Conservation (phyloP, 2,797 vertebrate species). For the Dendrocincla tyrannina region DNA sequence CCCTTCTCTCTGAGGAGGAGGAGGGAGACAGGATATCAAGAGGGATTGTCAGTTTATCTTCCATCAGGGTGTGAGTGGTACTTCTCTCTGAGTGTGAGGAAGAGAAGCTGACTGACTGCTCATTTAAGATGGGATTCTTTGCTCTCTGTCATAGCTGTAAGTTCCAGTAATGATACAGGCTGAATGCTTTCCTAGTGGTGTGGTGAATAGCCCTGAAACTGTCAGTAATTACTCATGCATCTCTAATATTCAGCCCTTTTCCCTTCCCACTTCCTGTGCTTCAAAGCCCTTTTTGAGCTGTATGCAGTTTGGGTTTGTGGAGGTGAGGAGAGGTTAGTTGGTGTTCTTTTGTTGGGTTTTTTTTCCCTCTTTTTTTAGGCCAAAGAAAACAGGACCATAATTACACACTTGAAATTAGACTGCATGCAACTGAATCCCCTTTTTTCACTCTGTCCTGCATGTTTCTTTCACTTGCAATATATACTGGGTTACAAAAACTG, state of each 20-base stretch:
- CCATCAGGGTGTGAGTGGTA: background rate
- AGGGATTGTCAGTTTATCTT: background rate
- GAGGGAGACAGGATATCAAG: background rate
- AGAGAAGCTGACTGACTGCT: background rate
- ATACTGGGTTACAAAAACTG: constrained; percentile 70
- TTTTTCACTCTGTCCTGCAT: constrained; percentile 73
- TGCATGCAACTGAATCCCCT: constrained; percentile 72
- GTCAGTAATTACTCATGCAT: background rate
- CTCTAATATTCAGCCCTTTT: background rate
- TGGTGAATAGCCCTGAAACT: constrained; percentile 38
- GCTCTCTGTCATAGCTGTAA: background rate
- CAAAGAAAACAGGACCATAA: constrained; percentile 78
- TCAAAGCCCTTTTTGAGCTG: constrained; percentile 51
- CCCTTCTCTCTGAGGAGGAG: background rate
- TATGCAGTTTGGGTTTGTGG: constrained; percentile 29
- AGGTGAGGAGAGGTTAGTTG: constrained; percentile 52
- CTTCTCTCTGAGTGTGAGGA: background rate
- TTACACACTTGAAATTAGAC: constrained; percentile 74
- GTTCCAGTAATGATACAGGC: background rate
- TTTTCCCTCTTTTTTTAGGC: constrained; percentile 43
- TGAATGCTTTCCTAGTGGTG: constrained; percentile 13
- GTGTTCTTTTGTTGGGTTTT: background rate
- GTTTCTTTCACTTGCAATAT: constrained; percentile 72
- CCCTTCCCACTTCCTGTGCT: background rate
- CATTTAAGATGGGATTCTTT: background rate